Percentiles rank a stretch among this genome's conserved stretches.
These are phyloP conservation scores for Dreissena polymorpha DNA, from an alignment of 1,140 invertebrate species.

Conservation along the genomic window DNA sequence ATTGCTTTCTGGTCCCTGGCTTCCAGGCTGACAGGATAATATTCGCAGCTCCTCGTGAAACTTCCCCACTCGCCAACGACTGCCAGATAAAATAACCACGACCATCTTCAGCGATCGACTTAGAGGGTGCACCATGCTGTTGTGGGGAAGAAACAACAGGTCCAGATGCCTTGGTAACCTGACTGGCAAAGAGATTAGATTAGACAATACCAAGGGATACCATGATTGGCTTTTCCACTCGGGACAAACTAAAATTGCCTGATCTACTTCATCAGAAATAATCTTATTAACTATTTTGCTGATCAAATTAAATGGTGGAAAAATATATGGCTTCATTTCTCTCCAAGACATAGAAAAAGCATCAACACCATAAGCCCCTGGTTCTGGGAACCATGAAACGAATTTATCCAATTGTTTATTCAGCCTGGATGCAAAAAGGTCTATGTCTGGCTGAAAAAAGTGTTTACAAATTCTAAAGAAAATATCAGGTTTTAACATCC, in stretches of 20 bases:
- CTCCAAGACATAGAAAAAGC: slow-evolving; percentile 35
- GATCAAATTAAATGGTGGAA: slow-evolving; percentile 20
- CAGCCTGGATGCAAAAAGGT: slow-evolving; percentile 56
- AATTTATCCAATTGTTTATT: slow-evolving; percentile 49
- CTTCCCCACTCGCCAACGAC: background rate
- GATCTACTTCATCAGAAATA: slow-evolving; percentile 17
- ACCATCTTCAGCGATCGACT: background rate
- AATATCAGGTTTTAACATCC: slow-evolving; percentile 30
- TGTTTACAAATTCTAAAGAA: slow-evolving; percentile 19
- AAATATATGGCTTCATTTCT: slow-evolving; percentile 13
- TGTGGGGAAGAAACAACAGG: slow-evolving; percentile 8
- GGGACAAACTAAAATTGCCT: slow-evolving; percentile 8
- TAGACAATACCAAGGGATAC: slow-evolving; percentile 22
- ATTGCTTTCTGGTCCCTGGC: slow-evolving; percentile 30
- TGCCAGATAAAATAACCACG: background rate
- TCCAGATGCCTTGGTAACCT: slow-evolving; percentile 41
- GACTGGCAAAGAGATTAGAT: slow-evolving; percentile 23
- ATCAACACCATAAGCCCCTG: slow-evolving; percentile 28
- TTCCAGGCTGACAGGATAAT: background rate
- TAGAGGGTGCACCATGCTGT: slow-evolving; percentile 2
- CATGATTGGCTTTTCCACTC: slow-evolving; percentile 15
- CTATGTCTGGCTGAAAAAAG: slow-evolving; percentile 35
- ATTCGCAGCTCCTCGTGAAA: slow-evolving; percentile 10
- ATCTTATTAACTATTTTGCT: slow-evolving; percentile 21
- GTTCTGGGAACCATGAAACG: slow-evolving; percentile 51